Conservation (phyloP, 2,113 vertebrate genomes). For the Platycercus adscitus region DNA sequence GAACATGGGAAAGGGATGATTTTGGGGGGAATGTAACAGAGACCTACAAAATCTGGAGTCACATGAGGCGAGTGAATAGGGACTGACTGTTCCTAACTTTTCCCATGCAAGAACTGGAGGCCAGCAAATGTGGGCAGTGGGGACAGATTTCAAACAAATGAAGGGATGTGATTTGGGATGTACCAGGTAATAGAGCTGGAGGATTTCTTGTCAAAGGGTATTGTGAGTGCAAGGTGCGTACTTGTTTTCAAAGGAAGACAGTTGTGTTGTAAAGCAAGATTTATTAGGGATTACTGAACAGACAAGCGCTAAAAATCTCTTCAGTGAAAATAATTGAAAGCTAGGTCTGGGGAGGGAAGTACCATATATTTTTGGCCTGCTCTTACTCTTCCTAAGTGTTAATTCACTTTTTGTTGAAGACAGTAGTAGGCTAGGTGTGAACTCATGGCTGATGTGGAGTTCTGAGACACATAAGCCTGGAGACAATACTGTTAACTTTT, state of each 20-base stretch:
- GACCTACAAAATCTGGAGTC: background rate
- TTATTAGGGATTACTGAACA: background rate
- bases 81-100: background rate
- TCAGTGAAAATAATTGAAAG: background rate
- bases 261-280: background rate
- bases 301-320: background rate
- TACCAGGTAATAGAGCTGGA: background rate
- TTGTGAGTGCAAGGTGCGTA: background rate
- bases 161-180: background rate
- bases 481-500: background rate
- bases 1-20: background rate
- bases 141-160: background rate
- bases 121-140: background rate
- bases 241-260: background rate
- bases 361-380: background rate
- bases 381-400: background rate
- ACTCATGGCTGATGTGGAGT: background rate
- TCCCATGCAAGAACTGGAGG: background rate
- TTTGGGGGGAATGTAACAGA: background rate
- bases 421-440: background rate
- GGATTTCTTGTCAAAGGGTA: background rate
- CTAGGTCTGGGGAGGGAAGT: background rate
- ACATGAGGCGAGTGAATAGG: background rate
- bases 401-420: background rate
- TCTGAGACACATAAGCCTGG: background rate